These are phyloP conservation scores for Heliconius himera DNA, from an alignment of 1,140 invertebrate genomes.

Conservation along the genomic window DNA sequence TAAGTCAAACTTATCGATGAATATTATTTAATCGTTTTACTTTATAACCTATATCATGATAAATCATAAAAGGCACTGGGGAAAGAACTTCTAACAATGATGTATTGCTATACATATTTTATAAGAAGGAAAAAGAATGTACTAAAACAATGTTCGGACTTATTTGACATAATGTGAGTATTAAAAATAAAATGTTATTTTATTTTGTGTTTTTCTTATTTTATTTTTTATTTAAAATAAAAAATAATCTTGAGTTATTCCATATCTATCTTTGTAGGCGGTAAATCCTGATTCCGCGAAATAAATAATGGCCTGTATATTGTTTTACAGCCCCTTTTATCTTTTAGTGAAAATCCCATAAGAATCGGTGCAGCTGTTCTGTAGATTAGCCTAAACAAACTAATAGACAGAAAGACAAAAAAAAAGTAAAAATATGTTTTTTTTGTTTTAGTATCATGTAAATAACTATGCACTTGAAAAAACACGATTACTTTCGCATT, in stretches of 20 bases:
- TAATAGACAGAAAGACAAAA: no score
- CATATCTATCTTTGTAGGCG: not conserved
- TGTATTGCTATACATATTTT: slow-evolving; percentile 36
- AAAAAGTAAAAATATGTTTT: no score
- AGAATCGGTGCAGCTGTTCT: no score
- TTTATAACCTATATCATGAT: slow-evolving; percentile 21
- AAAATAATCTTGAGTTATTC: not conserved
- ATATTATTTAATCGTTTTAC: slow-evolving; percentile 23
- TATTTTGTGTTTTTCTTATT: not conserved
- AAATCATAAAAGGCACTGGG: slow-evolving; percentile 31
- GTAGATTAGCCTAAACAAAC: no score
- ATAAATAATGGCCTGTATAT: no score
- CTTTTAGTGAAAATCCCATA: no score
- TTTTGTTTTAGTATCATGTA: no score
- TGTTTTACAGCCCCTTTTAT: no score
- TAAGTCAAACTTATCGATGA: slow-evolving; percentile 19
- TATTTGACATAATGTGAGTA: not conserved
- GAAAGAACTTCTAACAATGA: slow-evolving; percentile 29
- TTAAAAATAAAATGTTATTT: not conserved
- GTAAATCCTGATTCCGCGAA: no score
- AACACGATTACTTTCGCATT: no score
- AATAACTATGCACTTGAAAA: no score
- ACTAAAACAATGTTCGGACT: slow-evolving; percentile 18
- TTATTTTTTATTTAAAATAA: not conserved
- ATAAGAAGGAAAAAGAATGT: slow-evolving; percentile 21